phyloP scores from a whole-genome alignment of 1,140 invertebrate genomes.

The Papilio glaucus region DNA sequence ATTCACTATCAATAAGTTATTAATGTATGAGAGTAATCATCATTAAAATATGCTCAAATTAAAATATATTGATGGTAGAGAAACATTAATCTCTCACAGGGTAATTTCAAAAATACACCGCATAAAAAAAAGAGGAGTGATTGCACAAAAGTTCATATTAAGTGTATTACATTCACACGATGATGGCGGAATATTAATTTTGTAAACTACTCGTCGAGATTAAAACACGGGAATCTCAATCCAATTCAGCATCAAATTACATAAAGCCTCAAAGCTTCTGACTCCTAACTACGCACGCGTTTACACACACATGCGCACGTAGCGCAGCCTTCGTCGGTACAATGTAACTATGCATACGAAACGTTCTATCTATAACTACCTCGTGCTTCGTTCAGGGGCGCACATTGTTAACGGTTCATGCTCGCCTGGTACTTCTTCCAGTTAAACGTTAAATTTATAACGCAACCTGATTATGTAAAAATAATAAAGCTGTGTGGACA shows the following conservation, averaged over 20 bases:
- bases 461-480: slow-evolving; percentile 3
- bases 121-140: slow-evolving; percentile 16
- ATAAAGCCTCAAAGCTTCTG: slow-evolving; percentile 76
- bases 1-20: slow-evolving; percentile 11
- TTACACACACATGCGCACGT: slow-evolving; percentile 43
- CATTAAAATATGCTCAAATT: slow-evolving; percentile 25
- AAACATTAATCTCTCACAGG: slow-evolving; percentile 29
- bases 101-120: slow-evolving; percentile 35
- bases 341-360: slow-evolving; percentile 67
- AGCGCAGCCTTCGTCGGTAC: slow-evolving; percentile 68
- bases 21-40: not conserved
- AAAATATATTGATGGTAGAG: slow-evolving; percentile 32
- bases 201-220: slow-evolving; percentile 60
- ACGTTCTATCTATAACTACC: slow-evolving; percentile 52
- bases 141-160: slow-evolving; percentile 31
- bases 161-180: slow-evolving; percentile 36
- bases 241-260: slow-evolving; percentile 77
- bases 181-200: slow-evolving; percentile 56
- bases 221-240: slow-evolving; percentile 69
- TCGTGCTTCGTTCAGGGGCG: slow-evolving; percentile 64
- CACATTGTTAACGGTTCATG: slow-evolving; percentile 45
- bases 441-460: slow-evolving; percentile 37
- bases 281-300: slow-evolving; percentile 61
- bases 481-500: too few relatives aligned
- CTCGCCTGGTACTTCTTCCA: slow-evolving; percentile 54